Conservation (phyloP, 2,797 vertebrate species). For the Malacoraja senta region DNA sequence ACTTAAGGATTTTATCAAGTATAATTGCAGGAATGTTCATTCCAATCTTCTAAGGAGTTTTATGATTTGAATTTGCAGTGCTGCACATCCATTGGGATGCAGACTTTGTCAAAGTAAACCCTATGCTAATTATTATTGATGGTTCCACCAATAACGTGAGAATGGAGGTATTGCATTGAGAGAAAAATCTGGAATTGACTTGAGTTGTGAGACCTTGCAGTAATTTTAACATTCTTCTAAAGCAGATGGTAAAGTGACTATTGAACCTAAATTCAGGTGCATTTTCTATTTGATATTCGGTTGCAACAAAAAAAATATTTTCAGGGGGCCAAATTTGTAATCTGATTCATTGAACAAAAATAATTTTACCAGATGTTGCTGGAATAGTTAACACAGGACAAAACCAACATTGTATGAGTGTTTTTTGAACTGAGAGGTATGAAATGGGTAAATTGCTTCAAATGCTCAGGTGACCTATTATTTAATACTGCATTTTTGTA, state of each 20-base stretch:
- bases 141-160: not conserved
- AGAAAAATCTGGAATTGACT: not conserved
- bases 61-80: not conserved
- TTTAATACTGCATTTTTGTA: not conserved
- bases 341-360: conserved; percentile 9
- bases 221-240: not conserved
- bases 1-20: not conserved
- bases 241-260: conserved; percentile 23
- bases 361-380: conserved; percentile 20
- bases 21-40: not conserved
- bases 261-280: not conserved
- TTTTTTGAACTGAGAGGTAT: not conserved
- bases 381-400: not conserved
- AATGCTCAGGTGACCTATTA: not conserved
- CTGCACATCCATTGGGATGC: not conserved
- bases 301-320: not conserved
- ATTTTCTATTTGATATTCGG: conserved; percentile 24
- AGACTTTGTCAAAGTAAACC: not conserved
- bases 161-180: not conserved
- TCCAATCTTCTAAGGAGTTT: not conserved
- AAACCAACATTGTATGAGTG: conserved; percentile 23
- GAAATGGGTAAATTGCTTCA: not conserved
- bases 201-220: not conserved
- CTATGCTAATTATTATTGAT: not conserved
- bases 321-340: not conserved